phyloP scores from a whole-genome alignment of 2,888 invertebrate species.

The Tenthredo notha region DNA sequence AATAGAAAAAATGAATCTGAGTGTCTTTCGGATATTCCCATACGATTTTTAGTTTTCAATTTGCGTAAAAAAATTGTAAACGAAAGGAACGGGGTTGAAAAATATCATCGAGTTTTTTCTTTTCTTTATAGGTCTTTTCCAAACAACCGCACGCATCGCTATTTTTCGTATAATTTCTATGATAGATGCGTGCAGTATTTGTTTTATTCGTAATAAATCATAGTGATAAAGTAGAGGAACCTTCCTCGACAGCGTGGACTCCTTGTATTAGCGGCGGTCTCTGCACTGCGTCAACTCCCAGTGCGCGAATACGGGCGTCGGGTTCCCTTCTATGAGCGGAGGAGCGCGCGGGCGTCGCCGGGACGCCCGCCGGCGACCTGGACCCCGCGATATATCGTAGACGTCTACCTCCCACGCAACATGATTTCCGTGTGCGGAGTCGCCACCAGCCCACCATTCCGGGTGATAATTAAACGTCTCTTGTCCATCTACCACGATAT shows the following conservation, averaged over 20 bases:
- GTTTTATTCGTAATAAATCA: background rate
- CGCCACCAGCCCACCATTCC: slow-evolving; percentile 68
- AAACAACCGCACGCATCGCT: background rate
- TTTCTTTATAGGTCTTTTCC: background rate
- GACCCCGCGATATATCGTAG: background rate
- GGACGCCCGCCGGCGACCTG: slow-evolving; percentile 19
- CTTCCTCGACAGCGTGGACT: slow-evolving; percentile 69
- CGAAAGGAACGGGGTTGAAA: background rate
- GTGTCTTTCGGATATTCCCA: background rate
- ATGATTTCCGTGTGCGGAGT: slow-evolving; percentile 63
- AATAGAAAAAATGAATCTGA: background rate
- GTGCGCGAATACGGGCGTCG: slow-evolving; percentile 40
- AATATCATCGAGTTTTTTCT: background rate
- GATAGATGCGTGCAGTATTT: background rate
- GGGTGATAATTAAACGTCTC: slow-evolving; percentile 66
- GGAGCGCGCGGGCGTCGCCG: slow-evolving; percentile 16
- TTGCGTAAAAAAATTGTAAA: background rate
- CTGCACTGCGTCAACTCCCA: slow-evolving; percentile 62
- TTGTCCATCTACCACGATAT: slow-evolving; percentile 53
- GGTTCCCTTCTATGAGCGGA: slow-evolving; percentile 27
- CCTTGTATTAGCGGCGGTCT: slow-evolving; percentile 58
- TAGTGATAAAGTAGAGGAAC: background rate
- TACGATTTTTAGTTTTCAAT: background rate
- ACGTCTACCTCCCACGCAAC: slow-evolving; percentile 54
- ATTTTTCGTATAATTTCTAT: background rate